These are phyloP conservation scores for Chelonoidis abingdonii DNA, from an alignment of 2,113 vertebrate species.

Conservation along the genomic window DNA sequence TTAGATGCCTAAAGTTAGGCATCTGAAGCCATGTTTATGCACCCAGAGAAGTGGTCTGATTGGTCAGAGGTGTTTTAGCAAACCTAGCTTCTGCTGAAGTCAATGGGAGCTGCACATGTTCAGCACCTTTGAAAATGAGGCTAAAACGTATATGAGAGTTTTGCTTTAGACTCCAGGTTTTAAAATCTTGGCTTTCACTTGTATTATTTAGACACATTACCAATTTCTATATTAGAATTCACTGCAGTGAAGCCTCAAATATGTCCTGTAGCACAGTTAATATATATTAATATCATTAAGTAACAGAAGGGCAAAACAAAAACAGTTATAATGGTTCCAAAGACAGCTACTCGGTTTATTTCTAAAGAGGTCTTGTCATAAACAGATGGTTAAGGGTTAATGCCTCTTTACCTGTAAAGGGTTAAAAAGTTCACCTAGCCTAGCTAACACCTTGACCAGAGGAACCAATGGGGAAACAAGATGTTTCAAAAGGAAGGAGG, in stretches of 20 bases:
- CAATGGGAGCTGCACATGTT: neutral
- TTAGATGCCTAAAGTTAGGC: neutral
- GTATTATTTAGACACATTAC: neutral
- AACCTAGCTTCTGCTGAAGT: neutral
- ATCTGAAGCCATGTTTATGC: neutral
- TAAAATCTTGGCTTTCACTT: neutral
- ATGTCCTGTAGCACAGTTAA: neutral
- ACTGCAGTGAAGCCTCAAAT: neutral
- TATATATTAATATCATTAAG: neutral
- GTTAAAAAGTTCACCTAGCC: too few species aligned
- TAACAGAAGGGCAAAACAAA: neutral
- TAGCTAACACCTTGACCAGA: too few species aligned
- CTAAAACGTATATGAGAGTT: neutral
- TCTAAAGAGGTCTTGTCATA: neutral
- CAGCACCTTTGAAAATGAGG: neutral
- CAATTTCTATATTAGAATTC: neutral
- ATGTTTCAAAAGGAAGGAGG: too few species aligned
- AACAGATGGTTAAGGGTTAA: too few species aligned
- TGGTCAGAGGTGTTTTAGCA: neutral
- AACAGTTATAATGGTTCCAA: neutral
- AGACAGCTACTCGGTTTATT: neutral
- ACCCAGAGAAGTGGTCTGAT: neutral
- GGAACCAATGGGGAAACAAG: too few species aligned
- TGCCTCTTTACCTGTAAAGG: too few species aligned
- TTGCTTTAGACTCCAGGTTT: neutral